Evolutionary conservation across 2,113 vertebrate genomes (phyloP).

Genomic region (Labrus mixtus): DNA sequence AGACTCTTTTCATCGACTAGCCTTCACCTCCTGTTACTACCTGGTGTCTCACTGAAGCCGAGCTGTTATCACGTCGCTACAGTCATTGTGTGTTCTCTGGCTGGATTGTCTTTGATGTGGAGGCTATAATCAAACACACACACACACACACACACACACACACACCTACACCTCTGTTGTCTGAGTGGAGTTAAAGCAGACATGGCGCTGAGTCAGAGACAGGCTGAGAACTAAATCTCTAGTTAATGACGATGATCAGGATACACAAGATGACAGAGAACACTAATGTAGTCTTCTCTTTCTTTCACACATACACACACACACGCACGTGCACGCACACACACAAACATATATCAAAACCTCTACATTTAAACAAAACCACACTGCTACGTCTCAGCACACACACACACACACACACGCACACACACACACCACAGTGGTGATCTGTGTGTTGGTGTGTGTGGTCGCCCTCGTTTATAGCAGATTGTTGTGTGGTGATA

Average conservation of each 20-base stretch:
- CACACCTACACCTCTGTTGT: slow-evolving; percentile 22
- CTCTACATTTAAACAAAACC: neutral
- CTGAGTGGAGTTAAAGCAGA: slow-evolving; percentile 28
- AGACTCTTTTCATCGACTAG: no score
- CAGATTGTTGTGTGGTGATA: slow-evolving; percentile 23
- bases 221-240: slow-evolving; percentile 33
- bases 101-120: slow-evolving; percentile 27
- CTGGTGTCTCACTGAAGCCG: neutral
- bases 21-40: neutral
- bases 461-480: slow-evolving; percentile 14
- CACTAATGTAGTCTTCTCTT: no score
- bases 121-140: neutral
- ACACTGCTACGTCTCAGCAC: neutral
- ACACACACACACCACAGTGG: slow-evolving; percentile 1
- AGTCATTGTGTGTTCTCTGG: slow-evolving; percentile 26
- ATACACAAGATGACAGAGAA: slow-evolving; percentile 1
- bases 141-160: slow-evolving; percentile 18
- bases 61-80: neutral
- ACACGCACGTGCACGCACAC: neutral
- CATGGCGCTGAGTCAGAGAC: slow-evolving; percentile 14
- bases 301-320: neutral
- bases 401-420: slow-evolving; percentile 20
- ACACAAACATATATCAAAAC: neutral
- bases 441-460: neutral
- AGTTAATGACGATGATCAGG: slow-evolving; percentile 35